phyloP scores from a whole-genome alignment of 1,140 invertebrate species.

The Pogonognathellus flavescens region DNA sequence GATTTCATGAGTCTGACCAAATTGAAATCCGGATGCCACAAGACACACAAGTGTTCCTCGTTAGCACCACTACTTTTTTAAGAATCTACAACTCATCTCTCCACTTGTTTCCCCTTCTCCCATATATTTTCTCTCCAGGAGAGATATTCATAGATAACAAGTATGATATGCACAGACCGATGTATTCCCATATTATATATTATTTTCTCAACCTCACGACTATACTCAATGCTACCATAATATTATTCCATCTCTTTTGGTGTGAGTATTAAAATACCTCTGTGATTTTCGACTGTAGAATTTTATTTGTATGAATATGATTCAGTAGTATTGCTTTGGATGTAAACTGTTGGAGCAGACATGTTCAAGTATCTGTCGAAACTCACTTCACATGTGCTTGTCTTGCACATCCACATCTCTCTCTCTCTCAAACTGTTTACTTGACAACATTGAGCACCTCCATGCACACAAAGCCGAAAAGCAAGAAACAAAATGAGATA shows the following conservation, averaged over 20 bases:
- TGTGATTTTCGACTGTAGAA: no score
- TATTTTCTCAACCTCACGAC: neutral
- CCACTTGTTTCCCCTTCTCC: conserved; percentile 17
- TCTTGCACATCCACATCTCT: neutral
- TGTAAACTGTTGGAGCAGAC: neutral
- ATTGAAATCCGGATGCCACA: conserved; percentile 54
- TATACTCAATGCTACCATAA: no score
- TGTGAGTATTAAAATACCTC: no score
- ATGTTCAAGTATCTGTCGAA: conserved; percentile 35
- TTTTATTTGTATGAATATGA: neutral
- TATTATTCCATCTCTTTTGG: no score
- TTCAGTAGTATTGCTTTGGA: neutral
- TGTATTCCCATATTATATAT: neutral
- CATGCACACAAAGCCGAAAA: neutral
- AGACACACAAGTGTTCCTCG: conserved; percentile 47
- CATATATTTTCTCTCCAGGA: conserved; percentile 12
- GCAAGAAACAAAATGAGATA: conserved; percentile 6
- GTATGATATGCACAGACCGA: neutral
- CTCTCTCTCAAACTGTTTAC: conserved; percentile 26
- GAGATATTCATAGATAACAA: conserved; percentile 43
- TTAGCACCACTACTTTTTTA: conserved; percentile 50
- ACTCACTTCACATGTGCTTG: neutral
- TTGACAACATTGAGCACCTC: conserved; percentile 31
- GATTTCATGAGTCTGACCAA: conserved; percentile 20
- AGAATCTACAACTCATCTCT: conserved; percentile 13